phyloP scores from a whole-genome alignment of 1,140 invertebrate species.

The Ceratoteleas bidentatus region DNA sequence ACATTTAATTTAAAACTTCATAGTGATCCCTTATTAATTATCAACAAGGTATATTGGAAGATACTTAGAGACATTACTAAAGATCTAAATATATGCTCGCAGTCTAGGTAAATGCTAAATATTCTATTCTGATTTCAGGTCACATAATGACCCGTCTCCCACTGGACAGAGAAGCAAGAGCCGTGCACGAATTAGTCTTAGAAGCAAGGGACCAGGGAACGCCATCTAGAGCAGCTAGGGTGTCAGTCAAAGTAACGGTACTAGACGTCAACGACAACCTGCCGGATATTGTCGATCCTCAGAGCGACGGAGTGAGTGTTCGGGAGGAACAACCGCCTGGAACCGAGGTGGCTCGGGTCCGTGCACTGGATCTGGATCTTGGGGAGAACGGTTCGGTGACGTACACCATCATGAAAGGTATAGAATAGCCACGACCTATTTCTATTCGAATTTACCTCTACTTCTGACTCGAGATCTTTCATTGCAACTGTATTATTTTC shows the following conservation, averaged over 20 bases:
- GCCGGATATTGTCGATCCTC: slow-evolving; percentile 92
- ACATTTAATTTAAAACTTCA: too few species aligned
- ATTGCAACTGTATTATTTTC: slow-evolving; percentile 18
- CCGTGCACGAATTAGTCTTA: slow-evolving; percentile 90
- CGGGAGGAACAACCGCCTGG: slow-evolving; percentile 93
- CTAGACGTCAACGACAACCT: slow-evolving; percentile 95
- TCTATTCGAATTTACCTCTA: too few species aligned
- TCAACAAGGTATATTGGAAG: too few species aligned
- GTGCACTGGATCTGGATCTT: slow-evolving; percentile 92
- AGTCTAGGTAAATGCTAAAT: too few species aligned
- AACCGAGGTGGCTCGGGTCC: slow-evolving; percentile 91
- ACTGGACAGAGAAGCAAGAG: slow-evolving; percentile 91
- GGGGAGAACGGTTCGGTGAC: slow-evolving; percentile 93
- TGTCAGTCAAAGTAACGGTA: slow-evolving; percentile 87
- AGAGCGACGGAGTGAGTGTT: slow-evolving; percentile 92
- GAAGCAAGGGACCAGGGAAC: slow-evolving; percentile 93
- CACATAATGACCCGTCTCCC: slow-evolving; percentile 90
- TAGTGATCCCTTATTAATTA: too few species aligned
- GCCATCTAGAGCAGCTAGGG: slow-evolving; percentile 87
- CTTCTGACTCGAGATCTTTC: too few species aligned
- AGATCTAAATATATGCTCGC: too few species aligned
- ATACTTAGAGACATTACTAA: too few species aligned
- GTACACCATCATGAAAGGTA: slow-evolving; percentile 92
- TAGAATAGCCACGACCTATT: background rate
- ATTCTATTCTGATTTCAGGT: slow-evolving; percentile 86